A percentile compares a stretch with the other conserved stretches of the same genome.
Conservation (phyloP, 2,888 invertebrate genomes). For the Harmothoe impar region DNA sequence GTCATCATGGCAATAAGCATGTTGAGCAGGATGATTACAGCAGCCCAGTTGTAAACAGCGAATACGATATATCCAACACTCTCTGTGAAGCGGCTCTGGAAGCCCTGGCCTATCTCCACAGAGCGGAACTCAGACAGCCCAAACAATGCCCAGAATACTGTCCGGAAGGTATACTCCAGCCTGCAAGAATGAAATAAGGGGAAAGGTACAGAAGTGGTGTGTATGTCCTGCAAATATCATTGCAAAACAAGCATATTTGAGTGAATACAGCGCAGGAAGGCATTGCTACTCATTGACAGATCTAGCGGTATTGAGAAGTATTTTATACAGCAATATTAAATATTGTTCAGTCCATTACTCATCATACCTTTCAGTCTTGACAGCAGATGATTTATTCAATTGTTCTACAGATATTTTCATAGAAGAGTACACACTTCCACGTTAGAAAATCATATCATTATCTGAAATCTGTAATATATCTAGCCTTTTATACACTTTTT, state of each 20-base stretch:
- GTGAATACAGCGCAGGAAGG: neutral
- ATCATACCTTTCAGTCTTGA: no score
- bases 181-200: slow-evolving; percentile 70
- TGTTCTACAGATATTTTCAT: no score
- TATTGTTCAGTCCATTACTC: no score
- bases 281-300: neutral
- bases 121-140: slow-evolving; percentile 77
- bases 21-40: slow-evolving; percentile 73
- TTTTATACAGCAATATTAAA: no score
- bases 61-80: slow-evolving; percentile 72
- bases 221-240: neutral
- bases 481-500: no score
- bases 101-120: slow-evolving; percentile 68
- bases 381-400: no score
- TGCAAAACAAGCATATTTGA: neutral
- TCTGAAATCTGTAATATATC: no score
- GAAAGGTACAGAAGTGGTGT: neutral
- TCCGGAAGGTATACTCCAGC: slow-evolving; percentile 79
- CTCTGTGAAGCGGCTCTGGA: slow-evolving; percentile 69
- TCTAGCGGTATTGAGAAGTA: no score
- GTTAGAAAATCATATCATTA: no score
- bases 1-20: slow-evolving; percentile 90
- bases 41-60: slow-evolving; percentile 71
- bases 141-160: slow-evolving; percentile 82
- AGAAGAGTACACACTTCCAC: no score